Base-by-base conservation (phyloP, 2,888 invertebrate species). In the Tenthredo amoena region DNA sequence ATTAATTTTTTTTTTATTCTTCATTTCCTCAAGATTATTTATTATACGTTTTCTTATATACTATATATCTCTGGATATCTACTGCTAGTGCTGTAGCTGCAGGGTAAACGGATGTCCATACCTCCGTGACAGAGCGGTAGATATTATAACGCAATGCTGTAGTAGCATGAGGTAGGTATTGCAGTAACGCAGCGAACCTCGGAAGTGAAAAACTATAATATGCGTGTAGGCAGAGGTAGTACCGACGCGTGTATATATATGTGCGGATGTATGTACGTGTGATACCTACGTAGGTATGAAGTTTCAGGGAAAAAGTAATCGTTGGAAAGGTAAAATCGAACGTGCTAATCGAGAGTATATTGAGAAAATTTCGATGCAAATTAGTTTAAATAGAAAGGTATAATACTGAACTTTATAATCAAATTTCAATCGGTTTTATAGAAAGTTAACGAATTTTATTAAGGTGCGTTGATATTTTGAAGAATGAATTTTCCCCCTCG, bases 41-140 rank as follows among this genome's bases (percentile, higher is more conserved):
- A 1, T 34, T 18, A 18, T 65, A 26, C 12, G 9, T 34, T 34
- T 68, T 15, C 18, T 34, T 31, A 12, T 34, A 6, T 68, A 62
- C 2, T 26, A 10, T 62, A 15, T 26, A 34, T 4, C 0, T 68
- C 34, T 18, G 15, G 18, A 12, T 68, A 68, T 12, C 21, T 31
- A 26, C 68, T 15, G 2, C 12, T 65, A 2, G 7, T 2, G 18
- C 31, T 4, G 6, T 18, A 10, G 6, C 15, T 12, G 34, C 21
- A 18, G 68, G 26, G 34, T 26, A 62, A 68, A 68, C 68, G 68
- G 68, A 68, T 68, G 68, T 68, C 34, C 68, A 68, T 68, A 68
- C 21, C 68, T 68, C 68, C 68, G 68, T 68, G 34, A 68, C 68
- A 68, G 15, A 34, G 68, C 68, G 15, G 68, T 31, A 68, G 18